A percentile compares a stretch with the other conserved stretches of the same genome.
Evolutionary conservation across 1,140 invertebrate species (phyloP).

Genomic region (Drosophila grimshawi): DNA sequence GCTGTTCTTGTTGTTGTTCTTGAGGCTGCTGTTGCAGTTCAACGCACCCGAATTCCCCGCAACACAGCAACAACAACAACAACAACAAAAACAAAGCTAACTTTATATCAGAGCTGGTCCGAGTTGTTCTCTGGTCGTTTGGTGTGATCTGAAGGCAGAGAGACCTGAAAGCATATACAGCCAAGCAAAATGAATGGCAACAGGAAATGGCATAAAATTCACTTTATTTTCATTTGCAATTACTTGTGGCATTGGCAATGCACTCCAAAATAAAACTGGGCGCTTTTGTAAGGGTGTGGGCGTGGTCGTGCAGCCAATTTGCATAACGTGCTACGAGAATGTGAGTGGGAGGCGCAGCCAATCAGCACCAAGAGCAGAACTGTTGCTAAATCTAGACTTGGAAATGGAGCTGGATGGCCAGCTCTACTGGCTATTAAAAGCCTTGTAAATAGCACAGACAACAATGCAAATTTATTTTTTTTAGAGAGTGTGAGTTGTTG

Average conservation of each 20-base stretch:
- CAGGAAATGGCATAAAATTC: slow-evolving; percentile 52
- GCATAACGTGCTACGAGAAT: slow-evolving; percentile 12
- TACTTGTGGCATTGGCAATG: slow-evolving; percentile 48
- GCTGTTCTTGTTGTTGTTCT: slow-evolving; percentile 4
- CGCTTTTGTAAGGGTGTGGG: slow-evolving; percentile 19
- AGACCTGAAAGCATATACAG: slow-evolving; percentile 7
- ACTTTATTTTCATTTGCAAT: slow-evolving; percentile 48
- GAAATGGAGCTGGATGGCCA: neutral
- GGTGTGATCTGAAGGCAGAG: slow-evolving; percentile 12
- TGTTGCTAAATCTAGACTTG: slow-evolving; percentile 3
- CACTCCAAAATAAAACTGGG: slow-evolving; percentile 11
- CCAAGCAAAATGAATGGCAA: slow-evolving; percentile 21
- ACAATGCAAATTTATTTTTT: slow-evolving; percentile 20
- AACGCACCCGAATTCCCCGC: slow-evolving; percentile 35
- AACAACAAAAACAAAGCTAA: slow-evolving; percentile 14
- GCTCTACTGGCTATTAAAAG: slow-evolving; percentile 3
- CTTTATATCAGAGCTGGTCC: slow-evolving; percentile 20
- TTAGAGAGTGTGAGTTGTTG: neutral
- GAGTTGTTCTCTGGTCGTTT: slow-evolving; percentile 7
- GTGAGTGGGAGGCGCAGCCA: slow-evolving; percentile 21
- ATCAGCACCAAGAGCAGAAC: slow-evolving; percentile 17
- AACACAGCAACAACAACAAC: slow-evolving; percentile 18
- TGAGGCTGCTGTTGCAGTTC: slow-evolving; percentile 30
- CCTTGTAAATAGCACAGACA: slow-evolving; percentile 29
- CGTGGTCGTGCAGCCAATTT: slow-evolving; percentile 39